These are phyloP conservation scores for Drosophila leonis DNA, from an alignment of 2,888 invertebrate species.

Conservation along the genomic window DNA sequence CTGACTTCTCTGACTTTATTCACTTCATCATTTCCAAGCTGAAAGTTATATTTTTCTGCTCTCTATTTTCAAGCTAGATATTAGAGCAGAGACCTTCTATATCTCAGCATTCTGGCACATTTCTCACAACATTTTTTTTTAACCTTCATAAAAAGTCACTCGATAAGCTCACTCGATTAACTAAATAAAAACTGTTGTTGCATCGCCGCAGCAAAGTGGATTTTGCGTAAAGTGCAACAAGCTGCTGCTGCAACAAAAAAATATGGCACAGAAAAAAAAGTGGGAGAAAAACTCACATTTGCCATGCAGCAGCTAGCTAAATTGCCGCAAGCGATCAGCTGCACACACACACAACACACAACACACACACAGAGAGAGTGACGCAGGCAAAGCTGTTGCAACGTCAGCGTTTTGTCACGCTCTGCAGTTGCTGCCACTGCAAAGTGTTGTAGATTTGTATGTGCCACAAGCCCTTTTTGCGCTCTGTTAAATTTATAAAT, in stretches of 20 bases:
- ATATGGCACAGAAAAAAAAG: background rate
- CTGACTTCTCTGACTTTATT: no score
- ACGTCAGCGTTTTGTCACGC: slow-evolving; percentile 22
- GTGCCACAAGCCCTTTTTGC: slow-evolving; percentile 22
- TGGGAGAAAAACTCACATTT: slow-evolving; percentile 18
- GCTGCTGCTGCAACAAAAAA: slow-evolving; percentile 23
- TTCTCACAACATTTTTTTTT: background rate
- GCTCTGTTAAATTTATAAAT: slow-evolving; percentile 22
- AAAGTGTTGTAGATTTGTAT: slow-evolving; percentile 24
- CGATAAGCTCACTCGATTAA: slow-evolving; percentile 20
- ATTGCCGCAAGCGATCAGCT: slow-evolving; percentile 28
- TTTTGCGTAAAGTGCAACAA: slow-evolving; percentile 31
- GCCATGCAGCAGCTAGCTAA: slow-evolving; percentile 21
- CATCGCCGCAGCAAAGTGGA: slow-evolving; percentile 10
- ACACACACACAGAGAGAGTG: background rate
- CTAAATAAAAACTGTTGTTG: slow-evolving; percentile 16
- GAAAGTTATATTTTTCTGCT: background rate
- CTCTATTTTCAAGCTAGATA: background rate
- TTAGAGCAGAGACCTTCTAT: background rate
- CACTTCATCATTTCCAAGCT: background rate
- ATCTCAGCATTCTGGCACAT: slow-evolving; percentile 2
- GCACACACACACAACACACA: background rate
- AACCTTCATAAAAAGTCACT: slow-evolving; percentile 21
- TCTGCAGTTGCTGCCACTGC: slow-evolving; percentile 9
- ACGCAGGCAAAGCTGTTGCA: slow-evolving; percentile 10